Evolutionary conservation across 2,797 vertebrate genomes (phyloP), one percentile per base, ranked within the genome.

Genomic region (Hapalemur alaotrensis): DNA sequence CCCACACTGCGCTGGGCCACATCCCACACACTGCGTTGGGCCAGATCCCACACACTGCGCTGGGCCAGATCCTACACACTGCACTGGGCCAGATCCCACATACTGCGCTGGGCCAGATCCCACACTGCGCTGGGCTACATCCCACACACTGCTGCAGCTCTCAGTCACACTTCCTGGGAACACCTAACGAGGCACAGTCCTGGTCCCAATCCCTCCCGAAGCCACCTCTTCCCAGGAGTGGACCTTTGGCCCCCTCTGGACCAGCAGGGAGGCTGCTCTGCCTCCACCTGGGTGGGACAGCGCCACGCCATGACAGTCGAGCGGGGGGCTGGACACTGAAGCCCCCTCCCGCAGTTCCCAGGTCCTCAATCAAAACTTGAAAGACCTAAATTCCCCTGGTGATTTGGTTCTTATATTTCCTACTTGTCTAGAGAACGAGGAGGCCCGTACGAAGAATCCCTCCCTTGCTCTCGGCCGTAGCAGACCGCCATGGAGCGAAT

Each of bases 241-340:
- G 54, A 2, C 13, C 41, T 59, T 13, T 17, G 10, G 11, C 9
- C 0, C 38, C 41, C 22, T n/a, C 41, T 22, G 1, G 12, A 72
- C 43, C 25, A n/a, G 61, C n/a, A 20, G 18, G 32, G 20, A 61
- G 12, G 18, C 30, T 20, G 32, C 1, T 73, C 4, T 25, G 5
- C 20, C 52, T 59, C n/a, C 41, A 28, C 38, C 11, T 67, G 35
- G 28, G n/a, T 1, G 12, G 48, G 10, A 70, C 22, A 57, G 35
- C 4, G 4, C 4, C 9, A 28, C 1, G 25, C 65, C 10, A 25
- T 18, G 35, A 43, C 22, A 2, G 54, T 12, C 8, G 23, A 0
- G 5, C 4, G 32, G 23, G 1, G n/a, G 41, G 43, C 30, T 63
- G 72, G 32, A 9, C 23, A 22, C 57, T 25, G 6, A 76, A 20